Conservation (phyloP, 2,113 vertebrate species). For the Aegotheles bennettii region DNA sequence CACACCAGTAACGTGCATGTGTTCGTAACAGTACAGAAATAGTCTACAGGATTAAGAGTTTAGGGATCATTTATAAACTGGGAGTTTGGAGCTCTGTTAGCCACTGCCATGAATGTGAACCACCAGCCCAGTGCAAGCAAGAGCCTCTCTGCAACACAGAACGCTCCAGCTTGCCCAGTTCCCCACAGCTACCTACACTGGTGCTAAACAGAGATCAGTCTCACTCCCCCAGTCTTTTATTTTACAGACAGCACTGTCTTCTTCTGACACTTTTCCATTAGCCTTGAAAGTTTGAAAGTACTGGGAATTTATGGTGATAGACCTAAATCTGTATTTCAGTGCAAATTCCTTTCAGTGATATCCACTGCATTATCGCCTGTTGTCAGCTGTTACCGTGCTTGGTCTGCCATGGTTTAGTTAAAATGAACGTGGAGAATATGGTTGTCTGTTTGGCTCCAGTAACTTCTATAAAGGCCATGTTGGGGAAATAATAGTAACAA, state of each 20-base stretch:
- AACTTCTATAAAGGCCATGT: not conserved
- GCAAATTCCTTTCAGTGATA: not conserved
- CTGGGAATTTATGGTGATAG: accelerated
- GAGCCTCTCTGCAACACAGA: accelerated
- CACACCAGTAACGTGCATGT: not conserved
- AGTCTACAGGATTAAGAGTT: not conserved
- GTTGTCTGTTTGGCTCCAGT: not conserved
- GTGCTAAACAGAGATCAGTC: not conserved
- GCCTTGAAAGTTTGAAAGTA: not conserved
- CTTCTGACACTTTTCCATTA: not conserved
- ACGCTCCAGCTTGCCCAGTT: accelerated
- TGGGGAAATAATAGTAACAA: not conserved
- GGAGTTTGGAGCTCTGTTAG: not conserved
- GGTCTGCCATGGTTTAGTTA: not conserved
- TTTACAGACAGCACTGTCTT: not conserved
- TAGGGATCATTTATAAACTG: not conserved
- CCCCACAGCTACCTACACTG: not conserved
- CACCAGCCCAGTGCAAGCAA: not conserved
- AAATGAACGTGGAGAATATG: not conserved
- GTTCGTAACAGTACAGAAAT: not conserved
- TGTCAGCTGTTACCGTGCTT: not conserved
- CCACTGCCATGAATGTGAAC: not conserved
- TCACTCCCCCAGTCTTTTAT: not conserved
- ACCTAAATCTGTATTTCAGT: not conserved
- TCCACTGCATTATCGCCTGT: not conserved